Base-by-base conservation (phyloP, 2,113 vertebrate species). In the Mionectes macconnelli region DNA sequence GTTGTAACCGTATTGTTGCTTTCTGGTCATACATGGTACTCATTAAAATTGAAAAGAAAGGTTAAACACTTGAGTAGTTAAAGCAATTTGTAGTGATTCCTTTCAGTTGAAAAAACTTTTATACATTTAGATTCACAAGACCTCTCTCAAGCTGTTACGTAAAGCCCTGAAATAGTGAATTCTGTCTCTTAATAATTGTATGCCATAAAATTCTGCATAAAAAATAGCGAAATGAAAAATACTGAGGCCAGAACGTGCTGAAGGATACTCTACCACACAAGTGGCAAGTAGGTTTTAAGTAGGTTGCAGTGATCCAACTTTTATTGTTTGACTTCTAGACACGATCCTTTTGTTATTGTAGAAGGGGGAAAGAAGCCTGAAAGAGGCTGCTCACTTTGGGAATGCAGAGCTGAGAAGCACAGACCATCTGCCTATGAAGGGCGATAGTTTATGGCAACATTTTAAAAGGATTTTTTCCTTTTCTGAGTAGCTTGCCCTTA, bases 261-360 rank as follows among this genome's bases (percentile, higher is more conserved):
- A 75, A 87, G 83, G 75, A 94, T 93, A 89, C 79, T 91, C 42
- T 95, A 87, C 50, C 86, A 64, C 86, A 73, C 83, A 96, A 93
- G 91, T 59, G 57, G n/a, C 57, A 59, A 59, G 96, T 94, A 91
- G 96, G 40, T 97, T 97, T 97, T 93, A 97, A 94, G 89, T 85
- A 91, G 85, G 91, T 95, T 97, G 42, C 86, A 96, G 67, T 90
- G 87, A 96, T 95, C 74, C 86, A 92, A 35, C 91, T 96, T 64
- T 24, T 75, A 28, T 59, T 15, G 5, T 50, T 80, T 70, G 72
- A 31, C 47, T 92, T 60, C 33, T 27, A 55, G 55, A 42, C 23
- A 9, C 0, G 1, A 37, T 87, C 24, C 25, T 37, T 63, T 84
- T 80, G 30, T 84, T 91, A 22, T 55, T 57, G 62, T 90, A 84